A percentile compares a stretch with the other conserved stretches of the same genome.
Conservation (phyloP, 2,797 vertebrate genomes). For the Onychomys arenicola region DNA sequence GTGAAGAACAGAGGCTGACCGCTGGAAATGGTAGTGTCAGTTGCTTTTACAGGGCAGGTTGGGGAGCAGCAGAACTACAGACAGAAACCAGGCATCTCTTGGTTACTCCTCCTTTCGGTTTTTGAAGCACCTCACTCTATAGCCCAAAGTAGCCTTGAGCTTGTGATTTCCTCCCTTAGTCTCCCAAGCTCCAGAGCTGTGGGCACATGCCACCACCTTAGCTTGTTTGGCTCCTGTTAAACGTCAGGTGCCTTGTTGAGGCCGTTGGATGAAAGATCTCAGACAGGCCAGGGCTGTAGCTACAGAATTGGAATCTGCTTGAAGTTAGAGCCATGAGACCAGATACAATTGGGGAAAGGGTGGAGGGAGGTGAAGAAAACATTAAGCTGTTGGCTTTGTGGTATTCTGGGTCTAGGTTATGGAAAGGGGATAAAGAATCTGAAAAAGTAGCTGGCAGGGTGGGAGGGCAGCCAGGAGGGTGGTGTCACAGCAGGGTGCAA, state of each 20-base stretch:
- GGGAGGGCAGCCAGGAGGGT: not conserved
- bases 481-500: not conserved
- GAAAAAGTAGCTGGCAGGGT: not conserved
- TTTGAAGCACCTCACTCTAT: not conserved
- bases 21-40: not conserved
- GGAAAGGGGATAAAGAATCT: not conserved
- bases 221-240: not conserved
- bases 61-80: not conserved
- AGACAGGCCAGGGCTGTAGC: not conserved
- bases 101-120: not conserved
- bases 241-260: not conserved
- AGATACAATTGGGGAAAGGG: too few relatives aligned
- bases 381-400: not conserved
- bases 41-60: not conserved
- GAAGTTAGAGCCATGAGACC: not conserved
- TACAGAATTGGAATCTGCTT: not conserved
- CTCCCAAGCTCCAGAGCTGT: not conserved
- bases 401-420: not conserved
- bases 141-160: not conserved
- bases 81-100: not conserved
- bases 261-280: not conserved
- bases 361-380: not conserved
- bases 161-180: too few relatives aligned
- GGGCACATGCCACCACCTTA: not conserved
- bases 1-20: slow-evolving; percentile 2